phyloP scores from a whole-genome alignment of 2,113 vertebrate species.

The Myotis lucifugus region DNA sequence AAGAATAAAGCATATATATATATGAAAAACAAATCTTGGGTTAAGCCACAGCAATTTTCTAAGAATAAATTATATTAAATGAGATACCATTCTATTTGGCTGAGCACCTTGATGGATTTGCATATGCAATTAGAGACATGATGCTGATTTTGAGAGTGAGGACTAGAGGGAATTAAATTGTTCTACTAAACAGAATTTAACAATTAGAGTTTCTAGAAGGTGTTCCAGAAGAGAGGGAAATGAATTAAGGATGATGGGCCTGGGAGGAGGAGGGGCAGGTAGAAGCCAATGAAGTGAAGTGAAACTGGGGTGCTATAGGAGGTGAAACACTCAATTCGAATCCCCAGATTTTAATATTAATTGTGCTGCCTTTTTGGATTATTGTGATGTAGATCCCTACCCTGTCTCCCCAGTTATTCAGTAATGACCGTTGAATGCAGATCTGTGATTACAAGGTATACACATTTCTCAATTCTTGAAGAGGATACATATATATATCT shows the following conservation, averaged over 20 bases:
- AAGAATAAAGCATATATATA: not conserved
- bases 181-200: not conserved
- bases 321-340: no score
- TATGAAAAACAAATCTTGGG: no score
- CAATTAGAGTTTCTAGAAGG: not conserved
- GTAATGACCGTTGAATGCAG: not conserved
- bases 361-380: no score
- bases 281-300: not conserved
- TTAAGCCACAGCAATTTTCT: not conserved
- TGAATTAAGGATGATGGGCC: fast-evolving
- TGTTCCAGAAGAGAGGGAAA: not conserved
- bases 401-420: no score
- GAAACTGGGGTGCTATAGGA: no score
- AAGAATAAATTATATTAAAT: not conserved
- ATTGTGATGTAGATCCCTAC: no score
- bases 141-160: not conserved
- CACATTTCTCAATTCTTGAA: not conserved
- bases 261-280: not conserved
- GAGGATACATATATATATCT: no score
- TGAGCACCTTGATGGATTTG: not conserved
- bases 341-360: no score
- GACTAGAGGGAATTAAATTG: not conserved
- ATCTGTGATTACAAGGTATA: not conserved
- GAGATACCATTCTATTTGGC: not conserved
- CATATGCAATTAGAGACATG: not conserved